Evolutionary conservation across 2,888 invertebrate genomes (phyloP).

Genomic region (Branchipolynoe longqiensis): DNA sequence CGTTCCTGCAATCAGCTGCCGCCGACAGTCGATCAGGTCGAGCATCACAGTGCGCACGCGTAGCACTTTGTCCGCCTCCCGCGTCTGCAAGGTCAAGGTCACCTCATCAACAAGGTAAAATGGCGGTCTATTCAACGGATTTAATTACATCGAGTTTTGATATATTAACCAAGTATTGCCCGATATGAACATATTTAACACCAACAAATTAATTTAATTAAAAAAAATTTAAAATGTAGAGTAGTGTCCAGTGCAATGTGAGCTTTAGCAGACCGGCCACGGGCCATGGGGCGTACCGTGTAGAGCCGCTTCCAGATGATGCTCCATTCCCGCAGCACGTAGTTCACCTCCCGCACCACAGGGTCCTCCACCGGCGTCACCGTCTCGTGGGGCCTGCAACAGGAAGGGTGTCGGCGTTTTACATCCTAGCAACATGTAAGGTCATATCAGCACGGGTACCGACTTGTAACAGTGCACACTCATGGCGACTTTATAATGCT

Average conservation of each 20-base stretch:
- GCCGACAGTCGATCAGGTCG: conserved; percentile 91
- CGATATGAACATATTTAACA: background rate
- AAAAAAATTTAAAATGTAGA: background rate
- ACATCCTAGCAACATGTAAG: too few species aligned
- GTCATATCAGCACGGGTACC: too few species aligned
- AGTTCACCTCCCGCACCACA: conserved; percentile 94
- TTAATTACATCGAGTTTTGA: background rate
- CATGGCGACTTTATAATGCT: too few species aligned
- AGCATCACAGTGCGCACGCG: conserved; percentile 94
- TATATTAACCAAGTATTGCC: too few species aligned
- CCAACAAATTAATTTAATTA: background rate
- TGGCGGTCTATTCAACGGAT: background rate
- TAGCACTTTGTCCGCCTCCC: conserved; percentile 91
- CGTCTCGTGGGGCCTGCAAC: conserved; percentile 85
- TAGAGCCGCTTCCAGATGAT: conserved; percentile 95
- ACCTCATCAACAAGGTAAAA: background rate
- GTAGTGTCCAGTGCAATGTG: background rate
- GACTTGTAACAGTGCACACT: too few species aligned
- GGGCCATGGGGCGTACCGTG: conserved; percentile 85
- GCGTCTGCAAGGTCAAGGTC: conserved; percentile 85
- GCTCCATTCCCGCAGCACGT: conserved; percentile 96
- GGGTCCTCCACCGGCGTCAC: conserved; percentile 91
- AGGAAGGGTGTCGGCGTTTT: too few species aligned
- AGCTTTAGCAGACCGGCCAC: background rate
- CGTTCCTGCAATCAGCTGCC: conserved; percentile 92